A percentile compares a stretch with the other conserved stretches of the same genome.
Conservation (phyloP, 2,888 invertebrate genomes). For the Thymelicus sylvestris region DNA sequence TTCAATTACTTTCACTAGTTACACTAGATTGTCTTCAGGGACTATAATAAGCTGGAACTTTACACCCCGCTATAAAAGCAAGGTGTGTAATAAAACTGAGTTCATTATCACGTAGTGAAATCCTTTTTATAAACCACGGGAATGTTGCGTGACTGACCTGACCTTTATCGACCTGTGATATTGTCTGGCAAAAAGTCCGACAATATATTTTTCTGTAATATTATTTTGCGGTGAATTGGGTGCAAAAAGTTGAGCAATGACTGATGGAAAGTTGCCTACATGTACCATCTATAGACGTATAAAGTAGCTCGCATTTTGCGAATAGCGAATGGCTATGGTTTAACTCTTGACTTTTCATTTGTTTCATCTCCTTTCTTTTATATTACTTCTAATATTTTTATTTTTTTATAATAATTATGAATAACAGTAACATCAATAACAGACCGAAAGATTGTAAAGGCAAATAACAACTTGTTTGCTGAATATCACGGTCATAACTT, state of each 20-base stretch:
- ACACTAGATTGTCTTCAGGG: conserved; percentile 7
- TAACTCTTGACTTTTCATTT: too few species aligned
- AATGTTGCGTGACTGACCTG: conserved; percentile 62
- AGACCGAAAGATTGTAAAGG: too few species aligned
- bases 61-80: conserved; percentile 27
- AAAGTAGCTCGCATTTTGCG: too few species aligned
- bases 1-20: conserved; percentile 25
- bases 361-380: too few species aligned
- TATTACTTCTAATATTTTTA: too few species aligned
- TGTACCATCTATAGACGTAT: neutral
- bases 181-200: conserved; percentile 4
- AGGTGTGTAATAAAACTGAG: conserved; percentile 23
- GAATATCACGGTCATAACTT: neutral
- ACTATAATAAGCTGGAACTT: conserved; percentile 31
- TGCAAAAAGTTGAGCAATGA: neutral
- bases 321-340: too few species aligned
- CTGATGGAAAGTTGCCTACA: neutral
- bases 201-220: neutral
- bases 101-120: conserved; percentile 27
- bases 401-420: too few species aligned
- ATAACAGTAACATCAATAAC: too few species aligned
- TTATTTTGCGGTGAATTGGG: neutral
- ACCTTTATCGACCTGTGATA: conserved; percentile 42
- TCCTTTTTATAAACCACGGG: conserved; percentile 44
- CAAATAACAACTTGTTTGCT: neutral